Percentiles rank a stretch among this genome's conserved stretches.
Conservation (phyloP, 1,140 invertebrate genomes). For the Patella vulgata region DNA sequence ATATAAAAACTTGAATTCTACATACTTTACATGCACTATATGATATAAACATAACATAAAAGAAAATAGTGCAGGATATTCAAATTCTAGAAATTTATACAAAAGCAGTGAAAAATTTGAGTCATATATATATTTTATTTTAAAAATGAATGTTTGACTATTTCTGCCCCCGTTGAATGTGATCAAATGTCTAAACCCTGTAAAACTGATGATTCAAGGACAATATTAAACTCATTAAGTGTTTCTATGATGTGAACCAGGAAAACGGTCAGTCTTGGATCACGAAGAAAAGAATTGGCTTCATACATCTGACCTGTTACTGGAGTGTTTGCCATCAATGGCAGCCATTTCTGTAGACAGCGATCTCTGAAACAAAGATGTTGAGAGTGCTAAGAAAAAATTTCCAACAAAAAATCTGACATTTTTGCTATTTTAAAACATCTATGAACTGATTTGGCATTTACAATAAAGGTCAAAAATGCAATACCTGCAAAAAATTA, state of each 20-base stretch:
- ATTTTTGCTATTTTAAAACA: too few species aligned
- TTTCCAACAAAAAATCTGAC: not conserved
- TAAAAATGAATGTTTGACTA: too few species aligned
- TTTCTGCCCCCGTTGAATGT: too few species aligned
- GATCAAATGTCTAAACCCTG: slow-evolving; percentile 78
- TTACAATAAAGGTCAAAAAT: not conserved
- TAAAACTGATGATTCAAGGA: slow-evolving; percentile 92
- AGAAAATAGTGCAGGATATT: too few species aligned
- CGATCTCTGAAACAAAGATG: slow-evolving; percentile 79
- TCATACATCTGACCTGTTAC: slow-evolving; percentile 95
- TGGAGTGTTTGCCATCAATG: slow-evolving; percentile 85
- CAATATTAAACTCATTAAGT: slow-evolving; percentile 91
- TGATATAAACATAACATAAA: too few species aligned
- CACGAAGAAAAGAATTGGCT: slow-evolving; percentile 91
- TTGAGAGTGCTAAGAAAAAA: too few species aligned
- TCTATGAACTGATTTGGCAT: too few species aligned
- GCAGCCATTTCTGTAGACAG: slow-evolving; percentile 87
- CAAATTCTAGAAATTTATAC: too few species aligned
- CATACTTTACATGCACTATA: too few species aligned
- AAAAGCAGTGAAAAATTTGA: too few species aligned
- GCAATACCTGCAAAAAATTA: not conserved
- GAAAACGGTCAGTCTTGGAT: slow-evolving; percentile 84
- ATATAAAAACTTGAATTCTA: too few species aligned
- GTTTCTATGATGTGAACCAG: slow-evolving; percentile 91
- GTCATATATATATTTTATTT: too few species aligned